Base-by-base conservation (phyloP, 2,113 vertebrate species). In the Silurus meridionalis region DNA sequence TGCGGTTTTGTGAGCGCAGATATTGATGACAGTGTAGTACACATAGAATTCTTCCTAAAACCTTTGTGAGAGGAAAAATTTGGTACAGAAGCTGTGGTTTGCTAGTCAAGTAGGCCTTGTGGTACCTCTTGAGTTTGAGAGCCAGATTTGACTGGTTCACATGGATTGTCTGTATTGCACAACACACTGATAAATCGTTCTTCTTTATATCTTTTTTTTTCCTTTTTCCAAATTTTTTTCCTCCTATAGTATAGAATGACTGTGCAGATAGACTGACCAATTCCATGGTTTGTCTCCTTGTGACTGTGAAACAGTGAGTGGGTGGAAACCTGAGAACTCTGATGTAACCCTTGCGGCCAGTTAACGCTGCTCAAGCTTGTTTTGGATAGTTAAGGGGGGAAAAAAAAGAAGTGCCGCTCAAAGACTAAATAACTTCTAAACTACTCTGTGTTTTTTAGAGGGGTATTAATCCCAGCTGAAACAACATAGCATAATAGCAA, bases 71-170 rank as follows among this genome's bases (percentile, higher is more conserved):
- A 60, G 67, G 69, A 88, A 82, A 82, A 25, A 46, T 71, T 77
- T 55, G 6, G 53, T 69, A 28, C 85, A 84, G 79, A 57, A 84
- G 53, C 80, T 8, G 61, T 52, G 71, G 60, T 55, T 80, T 57
- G 14, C 17, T 57, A 57, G 5, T 21, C 6, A 53, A 83, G 3
- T 11, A 50, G 6, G 19, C 13, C 50, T 67, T 67, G 50, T 19
- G 64, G 50, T 83, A 55, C 15, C n/a, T 55, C 66, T 37, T 53
- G 64, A 37, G 37, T 67, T 69, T 67, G 25, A 80, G 46, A 80
- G 57, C 17, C 57, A 46, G 78, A 61, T 80, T 37, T 80, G 57
- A 5, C 37, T 61, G 57, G 57, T 80, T 80, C 57, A 61, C 8
- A 0, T 11, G 15, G 15, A 4, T 37, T 28, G 25, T 15, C 11